Percentiles rank a stretch among this genome's conserved stretches.
Evolutionary conservation across 2,797 vertebrate species (phyloP).

Genomic region (Epinephelus awoara): DNA sequence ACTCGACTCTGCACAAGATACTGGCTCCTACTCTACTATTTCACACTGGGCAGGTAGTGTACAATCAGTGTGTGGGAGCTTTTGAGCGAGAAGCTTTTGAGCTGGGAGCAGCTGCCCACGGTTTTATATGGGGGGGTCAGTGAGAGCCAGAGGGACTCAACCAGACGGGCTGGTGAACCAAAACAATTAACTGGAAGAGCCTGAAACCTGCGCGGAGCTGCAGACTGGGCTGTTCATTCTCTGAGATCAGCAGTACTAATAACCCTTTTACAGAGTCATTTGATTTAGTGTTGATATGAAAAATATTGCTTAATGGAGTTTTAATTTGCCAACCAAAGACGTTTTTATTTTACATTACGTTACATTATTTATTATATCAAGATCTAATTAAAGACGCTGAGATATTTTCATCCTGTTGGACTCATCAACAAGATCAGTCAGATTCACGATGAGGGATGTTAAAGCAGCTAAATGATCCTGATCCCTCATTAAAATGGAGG

Average conservation of each 20-base stretch:
- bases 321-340: conserved; percentile 26
- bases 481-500: neutral
- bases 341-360: neutral
- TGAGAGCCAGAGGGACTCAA: conserved; percentile 44
- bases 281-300: conserved; percentile 6
- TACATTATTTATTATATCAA: neutral
- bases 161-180: conserved; percentile 59
- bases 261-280: conserved; percentile 1
- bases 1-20: conserved; percentile 25
- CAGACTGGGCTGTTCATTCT: conserved; percentile 23
- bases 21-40: conserved; percentile 7
- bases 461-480: neutral
- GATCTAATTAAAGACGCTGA: conserved; percentile 15
- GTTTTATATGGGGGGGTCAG: conserved; percentile 33
- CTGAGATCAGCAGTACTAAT: conserved; percentile 8
- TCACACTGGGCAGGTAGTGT: conserved; percentile 33
- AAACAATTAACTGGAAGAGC: conserved; percentile 55
- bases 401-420: conserved; percentile 10
- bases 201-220: conserved; percentile 41
- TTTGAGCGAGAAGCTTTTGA: conserved; percentile 38
- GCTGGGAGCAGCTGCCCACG: conserved; percentile 44
- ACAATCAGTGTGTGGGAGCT: conserved; percentile 43
- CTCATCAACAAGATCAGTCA: neutral
- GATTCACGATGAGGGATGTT: neutral
- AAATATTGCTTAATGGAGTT: conserved; percentile 18